Base-by-base conservation (phyloP, 1,140 invertebrate genomes). In the Nasonia giraulti region DNA sequence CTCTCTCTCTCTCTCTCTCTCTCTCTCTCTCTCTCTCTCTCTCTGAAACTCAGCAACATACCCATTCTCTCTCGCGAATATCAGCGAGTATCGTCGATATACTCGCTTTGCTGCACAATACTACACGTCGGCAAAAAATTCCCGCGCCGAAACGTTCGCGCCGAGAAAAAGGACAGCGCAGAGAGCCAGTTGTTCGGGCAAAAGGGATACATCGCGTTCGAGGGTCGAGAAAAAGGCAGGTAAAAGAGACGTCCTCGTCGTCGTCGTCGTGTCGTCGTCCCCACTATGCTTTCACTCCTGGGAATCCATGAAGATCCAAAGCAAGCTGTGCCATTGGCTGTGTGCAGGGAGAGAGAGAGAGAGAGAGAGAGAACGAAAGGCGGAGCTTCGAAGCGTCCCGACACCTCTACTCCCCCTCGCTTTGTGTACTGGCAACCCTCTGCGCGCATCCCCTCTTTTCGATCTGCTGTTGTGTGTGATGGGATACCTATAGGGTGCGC, bases 291-390 rank as follows among this genome's bases (percentile, higher is more conserved):
- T 12, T 69, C 78, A 69, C 40, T 66, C 50, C n/a, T 14, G 11
- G 7, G 37, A 62, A 62, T 62, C 55, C 55, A 62, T 62, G 55
- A 62, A 62, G 55, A 62, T 62, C 55, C n/a, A 33, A 14, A 6
- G n/a, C 33, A 23, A 69, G n/a, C 33, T 37, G 23, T 69, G 62
- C 33, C 62, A 69, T 80, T 80, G 78, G 68, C 0, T n/a, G 20
- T n/a, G 11, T 20, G 0, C 11, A 14, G 71, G 31, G 55, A 80
- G 80, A 37, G 80, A 77, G 81, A 85, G 69, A 81, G 69, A 69
- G 55, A 80, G 80, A 37, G 80, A 77, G 81, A 85, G 69, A 81
- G 69, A 69, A 80, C 71, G 85, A 73, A 83, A 78, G 69, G 40
- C 31, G 27, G 73, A 75, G 55, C 55, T 62, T 62, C 55, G n/a